Evolutionary conservation across 2,888 invertebrate genomes (phyloP), one percentile per base, ranked within the genome.

Genomic region (Drosophila maculinotata): DNA sequence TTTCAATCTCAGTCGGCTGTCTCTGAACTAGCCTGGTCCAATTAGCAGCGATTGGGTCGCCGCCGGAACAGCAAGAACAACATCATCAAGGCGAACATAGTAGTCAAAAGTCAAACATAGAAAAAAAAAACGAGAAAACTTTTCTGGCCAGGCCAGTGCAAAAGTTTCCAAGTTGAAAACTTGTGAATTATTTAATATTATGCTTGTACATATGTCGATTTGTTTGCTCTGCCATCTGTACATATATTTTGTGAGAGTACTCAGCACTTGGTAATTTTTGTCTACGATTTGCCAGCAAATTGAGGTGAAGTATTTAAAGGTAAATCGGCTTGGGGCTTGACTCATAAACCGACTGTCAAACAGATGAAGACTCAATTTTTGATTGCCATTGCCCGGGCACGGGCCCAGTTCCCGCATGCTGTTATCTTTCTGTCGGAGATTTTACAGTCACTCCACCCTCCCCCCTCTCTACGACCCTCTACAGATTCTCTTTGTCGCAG

Each of bases 161-260:
- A 53, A 79, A 64, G 59, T 76, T 72, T 60, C 31, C 35, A 48
- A 60, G 60, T 54, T 47, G 48, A 69, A 69, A 80, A 67, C 64
- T 77, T 73, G 44, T 65, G 74, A 80, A 77, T 80, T 73, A 80
- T 80, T 81, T 74, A 65, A 78, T 77, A 74, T 77, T 54, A 70
- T 74, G 70, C 69, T 44, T 38, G 62, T 49, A 31, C 49, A 57
- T 62, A 38, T 62, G 63, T 59, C 12, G 28, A 12, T 15, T 26
- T 26, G n/a, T 30, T 52, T 15, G 30, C 25, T 3, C n/a, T 56
- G n/a, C n/a, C n/a, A n/a, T n/a, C n/a, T n/a, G n/a, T n/a, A n/a
- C n/a, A n/a, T n/a, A n/a, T n/a, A n/a, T n/a, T n/a, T n/a, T n/a
- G n/a, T n/a, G n/a, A n/a, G n/a, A n/a, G 36, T 53, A 33, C 31